These are phyloP conservation scores for Odontesthes bonariensis DNA, from an alignment of 2,113 vertebrate species.

Conservation along the genomic window DNA sequence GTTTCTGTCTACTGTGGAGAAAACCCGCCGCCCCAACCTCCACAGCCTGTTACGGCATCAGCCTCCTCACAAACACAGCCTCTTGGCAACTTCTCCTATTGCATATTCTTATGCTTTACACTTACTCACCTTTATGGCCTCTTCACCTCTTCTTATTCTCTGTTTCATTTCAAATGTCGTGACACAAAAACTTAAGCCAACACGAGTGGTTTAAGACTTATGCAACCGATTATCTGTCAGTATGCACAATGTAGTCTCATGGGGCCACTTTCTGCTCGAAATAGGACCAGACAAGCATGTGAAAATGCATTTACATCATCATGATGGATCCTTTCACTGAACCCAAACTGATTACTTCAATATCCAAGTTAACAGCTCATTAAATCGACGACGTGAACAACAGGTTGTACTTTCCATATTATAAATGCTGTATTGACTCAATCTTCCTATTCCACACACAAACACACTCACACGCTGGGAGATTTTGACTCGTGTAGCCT, in stretches of 20 bases:
- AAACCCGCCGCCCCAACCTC: background rate
- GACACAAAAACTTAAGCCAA: background rate
- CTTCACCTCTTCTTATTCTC: background rate
- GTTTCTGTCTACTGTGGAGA: slow-evolving; percentile 39
- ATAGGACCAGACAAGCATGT: slow-evolving; percentile 6
- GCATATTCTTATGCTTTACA: background rate
- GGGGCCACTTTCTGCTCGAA: background rate
- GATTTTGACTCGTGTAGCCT: slow-evolving; percentile 31
- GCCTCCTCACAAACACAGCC: slow-evolving; percentile 24
- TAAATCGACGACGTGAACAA: slow-evolving; percentile 4
- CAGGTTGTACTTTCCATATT: slow-evolving; percentile 6
- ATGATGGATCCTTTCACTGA: background rate
- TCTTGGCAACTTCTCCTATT: background rate
- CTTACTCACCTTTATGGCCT: background rate
- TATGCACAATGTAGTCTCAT: slow-evolving; percentile 2
- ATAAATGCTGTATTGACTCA: background rate
- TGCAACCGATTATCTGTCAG: background rate
- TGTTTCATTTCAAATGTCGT: slow-evolving; percentile 11
- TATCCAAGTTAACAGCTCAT: slow-evolving; percentile 6
- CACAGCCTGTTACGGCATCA: background rate
- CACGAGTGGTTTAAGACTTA: background rate
- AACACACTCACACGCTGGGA: slow-evolving; percentile 9
- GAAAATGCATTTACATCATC: slow-evolving; percentile 16
- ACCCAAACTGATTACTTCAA: slow-evolving; percentile 11
- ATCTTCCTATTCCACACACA: slow-evolving; percentile 5